Evolutionary conservation across 1,140 invertebrate genomes (phyloP), one percentile per base, ranked within the genome.

Genomic region (Drosophila pseudoobscura): DNA sequence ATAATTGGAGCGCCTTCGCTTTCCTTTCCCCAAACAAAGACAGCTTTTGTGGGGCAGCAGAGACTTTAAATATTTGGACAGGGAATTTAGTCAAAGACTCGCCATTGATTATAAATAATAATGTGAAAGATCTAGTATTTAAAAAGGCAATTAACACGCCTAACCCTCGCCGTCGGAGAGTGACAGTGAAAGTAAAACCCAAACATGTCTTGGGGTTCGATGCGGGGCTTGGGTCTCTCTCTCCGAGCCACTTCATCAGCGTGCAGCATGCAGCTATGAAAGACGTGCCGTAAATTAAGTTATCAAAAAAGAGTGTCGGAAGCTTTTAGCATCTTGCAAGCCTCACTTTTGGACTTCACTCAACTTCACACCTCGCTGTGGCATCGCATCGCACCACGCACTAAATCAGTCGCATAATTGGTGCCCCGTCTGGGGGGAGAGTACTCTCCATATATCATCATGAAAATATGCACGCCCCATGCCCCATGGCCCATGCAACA

Each of bases 361-460:
- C 83, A 82, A 85, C 70, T 85, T 85, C 74, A 82, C 82, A 85
- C 82, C 82, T 79, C 35, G 2, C 31, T 8, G 24, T 31, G 7
- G 29, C 29, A 31, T 8, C 29, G 6, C 43, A 56, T 47, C 24
- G 50, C 49, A 66, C 72, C 64, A 85, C 83, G 78, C 78, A 85
- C 82, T 85, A 85, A 85, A 85, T 85, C 82, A 85, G 82, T 82
- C 83, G 83, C 82, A 82, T 85, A 85, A 85, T 85, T 85, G 82
- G 35, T 39, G 35, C 35, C 35, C 11, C 35, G 35, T 39, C 35
- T 39, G 35, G 31, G 9, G 31, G 31, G 9, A 8, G 31, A 39
- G 35, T 39, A 69, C 75, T 49, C 56, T 47, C 56, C 82, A 85
- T 85, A 85, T 68, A 71, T 85, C 82, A 87, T 55, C 63, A 71